Base-by-base conservation (phyloP, 2,888 invertebrate species). In the Isotomurus palustris region DNA sequence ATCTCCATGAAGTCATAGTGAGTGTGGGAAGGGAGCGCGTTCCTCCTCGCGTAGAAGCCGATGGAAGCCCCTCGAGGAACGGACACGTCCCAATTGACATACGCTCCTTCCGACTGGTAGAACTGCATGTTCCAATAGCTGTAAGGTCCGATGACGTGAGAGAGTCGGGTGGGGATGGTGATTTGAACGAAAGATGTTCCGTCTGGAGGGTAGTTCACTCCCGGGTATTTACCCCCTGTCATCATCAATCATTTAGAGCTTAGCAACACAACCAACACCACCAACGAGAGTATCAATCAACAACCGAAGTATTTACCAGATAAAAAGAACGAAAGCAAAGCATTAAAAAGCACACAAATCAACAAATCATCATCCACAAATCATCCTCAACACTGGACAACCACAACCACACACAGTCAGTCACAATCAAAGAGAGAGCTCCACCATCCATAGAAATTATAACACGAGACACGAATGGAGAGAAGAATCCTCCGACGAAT, bases 61-160 rank as follows among this genome's bases (percentile, higher is more conserved):
- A 97, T 88, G 70, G 90, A 91, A 41, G 91, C 90, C 50, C 91
- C 91, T 65, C 91, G 66, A 22, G 60, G 90, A 74, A 92, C 91
- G 77, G 87, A 87, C 77, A 95, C 91, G 78, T 95, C 93, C 76
- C 95, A 94, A 75, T 90, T 88, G 52, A 96, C 88, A 78, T 92
- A 93, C 45, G 91, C 88, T 53, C 93, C 87, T 78, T 92, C 89
- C 61, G 90, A 88, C 77, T 94, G 93, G 78, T 90, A 91, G 78
- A 96, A 94, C 78, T 93, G 92, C 85, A 93, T 90, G 78, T 93
- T 92, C 94, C 94, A 94, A 77, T 94, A 94, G 75, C 92, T 88
- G 78, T 93, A 92, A 66, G 94, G 87, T 73, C 88, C 87, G 74
- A 96, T 90, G 79, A 88, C 87, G 78, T 89, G 87, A 72, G 88